Base-by-base conservation (phyloP, 2,888 invertebrate genomes). In the Pimpla rufipes region DNA sequence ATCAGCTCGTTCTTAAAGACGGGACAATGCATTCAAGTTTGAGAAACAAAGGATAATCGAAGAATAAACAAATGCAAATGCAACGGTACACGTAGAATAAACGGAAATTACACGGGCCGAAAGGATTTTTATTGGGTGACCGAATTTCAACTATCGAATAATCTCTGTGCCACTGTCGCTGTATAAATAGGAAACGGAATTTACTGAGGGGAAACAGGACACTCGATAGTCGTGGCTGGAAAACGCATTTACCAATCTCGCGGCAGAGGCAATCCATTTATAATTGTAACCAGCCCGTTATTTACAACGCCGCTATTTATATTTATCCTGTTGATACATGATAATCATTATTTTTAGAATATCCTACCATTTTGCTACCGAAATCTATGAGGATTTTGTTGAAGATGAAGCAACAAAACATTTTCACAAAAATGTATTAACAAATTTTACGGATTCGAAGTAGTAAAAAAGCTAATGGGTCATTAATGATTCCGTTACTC, bases 141-240 rank as follows among this genome's bases (percentile, higher is more conserved):
- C 10, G 73, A 74, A 29, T 81, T 74, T 77, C 29, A 67, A 73
- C 10, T 71, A 37, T 78, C 57, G 13, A 52, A 42, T 76, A 52
- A 77, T 76, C 59, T 79, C 42, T 71, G 79, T 76, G 83, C 70
- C 75, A 83, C 75, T 70, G 82, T 70, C 52, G 73, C 62, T 75
- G 67, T 57, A 18, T 62, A 62, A 67, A 76, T 75, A 50, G 35
- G 23, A 55, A 66, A 42, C 57, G 40, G 21, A 67, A 55, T 62
- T 18, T 11, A 50, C 23, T 10, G 29, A 66, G 29, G 23, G 18
- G 42, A 59, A 64, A 67, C 23, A 75, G n/a, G 59, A 75, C 64
- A 75, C 75, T 79, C 66, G 76, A 71, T 45, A 59, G 62, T 62
- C 59, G 71, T 59, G 71, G 59, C 42, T n/a, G 29, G 55, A 50